phyloP scores from a whole-genome alignment of 2,797 vertebrate species.

The Esox masquinongy region DNA sequence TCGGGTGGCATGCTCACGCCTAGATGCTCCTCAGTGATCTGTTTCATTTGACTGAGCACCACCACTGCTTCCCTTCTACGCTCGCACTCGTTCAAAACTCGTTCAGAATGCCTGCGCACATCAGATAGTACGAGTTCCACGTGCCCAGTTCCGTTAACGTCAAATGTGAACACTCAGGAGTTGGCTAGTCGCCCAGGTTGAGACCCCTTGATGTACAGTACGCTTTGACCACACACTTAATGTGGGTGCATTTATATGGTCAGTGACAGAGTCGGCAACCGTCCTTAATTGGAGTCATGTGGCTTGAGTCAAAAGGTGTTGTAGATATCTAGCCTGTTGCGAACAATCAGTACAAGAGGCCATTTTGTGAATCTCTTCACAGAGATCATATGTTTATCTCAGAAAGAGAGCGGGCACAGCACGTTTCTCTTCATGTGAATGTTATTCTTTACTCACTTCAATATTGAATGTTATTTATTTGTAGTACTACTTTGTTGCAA shows the following conservation, averaged over 20 bases:
- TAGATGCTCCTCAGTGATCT: neutral
- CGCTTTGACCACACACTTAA: slow-evolving; percentile 2
- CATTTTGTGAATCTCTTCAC: neutral
- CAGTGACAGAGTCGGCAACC: neutral
- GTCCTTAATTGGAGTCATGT: neutral
- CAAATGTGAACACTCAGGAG: slow-evolving; percentile 1
- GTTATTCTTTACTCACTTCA: slow-evolving; percentile 8
- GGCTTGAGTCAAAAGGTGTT: slow-evolving; percentile 5
- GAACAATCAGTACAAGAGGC: slow-evolving; percentile 4
- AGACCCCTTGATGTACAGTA: neutral
- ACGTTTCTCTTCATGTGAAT: neutral
- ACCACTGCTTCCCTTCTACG: neutral
- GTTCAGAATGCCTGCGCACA: neutral
- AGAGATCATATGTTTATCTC: slow-evolving; percentile 2
- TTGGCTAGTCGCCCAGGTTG: neutral
- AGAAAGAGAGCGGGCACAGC: neutral
- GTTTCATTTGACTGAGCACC: neutral
- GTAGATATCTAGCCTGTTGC: neutral
- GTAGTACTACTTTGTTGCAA: neutral
- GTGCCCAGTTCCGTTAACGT: slow-evolving; percentile 1
- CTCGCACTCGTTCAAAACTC: slow-evolving; percentile 9
- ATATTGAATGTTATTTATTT: slow-evolving; percentile 26
- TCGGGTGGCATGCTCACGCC: neutral
- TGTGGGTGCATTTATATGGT: neutral
- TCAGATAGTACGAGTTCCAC: neutral